Percentiles rank a stretch among this genome's conserved stretches.
phyloP scores from a whole-genome alignment of 2,113 vertebrate genomes.

The Silurus meridionalis region DNA sequence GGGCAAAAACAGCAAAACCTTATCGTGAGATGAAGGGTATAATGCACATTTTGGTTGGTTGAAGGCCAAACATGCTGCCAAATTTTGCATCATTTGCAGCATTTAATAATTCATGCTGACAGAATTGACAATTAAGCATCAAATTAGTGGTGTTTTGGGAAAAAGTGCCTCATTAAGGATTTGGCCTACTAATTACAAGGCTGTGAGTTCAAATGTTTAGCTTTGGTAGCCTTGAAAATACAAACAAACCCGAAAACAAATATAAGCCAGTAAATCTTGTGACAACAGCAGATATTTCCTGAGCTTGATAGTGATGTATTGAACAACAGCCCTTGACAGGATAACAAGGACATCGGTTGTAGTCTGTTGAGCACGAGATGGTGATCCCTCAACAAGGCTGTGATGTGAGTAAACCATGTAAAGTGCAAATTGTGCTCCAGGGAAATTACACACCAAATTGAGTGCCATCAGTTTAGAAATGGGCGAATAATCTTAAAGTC shows the following conservation, averaged over 20 bases:
- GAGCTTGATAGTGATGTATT: neutral
- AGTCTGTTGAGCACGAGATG: neutral
- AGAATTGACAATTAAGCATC: neutral
- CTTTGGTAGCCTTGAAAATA: neutral
- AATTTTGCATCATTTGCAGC: neutral
- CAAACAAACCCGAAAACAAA: neutral
- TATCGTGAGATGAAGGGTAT: neutral
- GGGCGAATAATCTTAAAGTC: neutral
- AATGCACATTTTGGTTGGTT: neutral
- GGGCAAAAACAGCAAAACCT: neutral
- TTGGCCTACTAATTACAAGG: neutral
- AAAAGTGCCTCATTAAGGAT: neutral
- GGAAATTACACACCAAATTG: neutral
- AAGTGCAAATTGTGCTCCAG: neutral
- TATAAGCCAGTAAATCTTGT: neutral
- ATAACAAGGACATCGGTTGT: neutral
- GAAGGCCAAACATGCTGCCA: neutral
- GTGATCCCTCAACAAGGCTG: neutral
- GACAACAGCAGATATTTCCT: neutral
- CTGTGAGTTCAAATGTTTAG: neutral
- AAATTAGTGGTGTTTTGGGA: neutral
- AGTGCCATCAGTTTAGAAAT: neutral
- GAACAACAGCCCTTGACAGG: neutral
- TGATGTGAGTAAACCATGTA: neutral
- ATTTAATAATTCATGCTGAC: neutral